These are phyloP conservation scores for Sebastes vulpes DNA, from an alignment of 2,797 vertebrate species.

Conservation along the genomic window DNA sequence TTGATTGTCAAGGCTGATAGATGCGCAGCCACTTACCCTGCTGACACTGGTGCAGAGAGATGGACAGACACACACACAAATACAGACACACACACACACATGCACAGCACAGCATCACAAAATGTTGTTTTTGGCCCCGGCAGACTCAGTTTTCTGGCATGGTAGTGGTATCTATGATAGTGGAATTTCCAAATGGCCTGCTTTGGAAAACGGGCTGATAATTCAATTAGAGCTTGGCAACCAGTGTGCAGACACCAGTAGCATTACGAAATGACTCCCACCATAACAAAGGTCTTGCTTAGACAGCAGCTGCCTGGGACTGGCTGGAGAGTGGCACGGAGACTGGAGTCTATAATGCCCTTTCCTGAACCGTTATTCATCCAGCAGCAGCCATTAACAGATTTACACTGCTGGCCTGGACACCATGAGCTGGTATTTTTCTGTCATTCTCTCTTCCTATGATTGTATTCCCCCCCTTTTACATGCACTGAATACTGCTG, in stretches of 20 bases:
- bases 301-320: slow-evolving; percentile 38
- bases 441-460: background rate
- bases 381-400: background rate
- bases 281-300: slow-evolving; percentile 52
- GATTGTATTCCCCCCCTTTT: background rate
- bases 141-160: slow-evolving; percentile 24
- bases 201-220: slow-evolving; percentile 56
- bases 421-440: background rate
- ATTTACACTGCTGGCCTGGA: background rate
- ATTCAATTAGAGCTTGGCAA: slow-evolving; percentile 60
- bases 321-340: slow-evolving; percentile 21
- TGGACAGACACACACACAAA: background rate
- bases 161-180: slow-evolving; percentile 34
- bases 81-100: background rate
- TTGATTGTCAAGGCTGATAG: slow-evolving; percentile 6
- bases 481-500: background rate
- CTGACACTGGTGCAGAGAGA: slow-evolving; percentile 1
- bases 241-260: slow-evolving; percentile 32
- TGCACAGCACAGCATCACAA: slow-evolving; percentile 8
- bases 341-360: background rate
- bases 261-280: slow-evolving; percentile 43
- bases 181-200: slow-evolving; percentile 61
- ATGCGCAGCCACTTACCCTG: slow-evolving; percentile 5
- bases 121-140: slow-evolving; percentile 48
- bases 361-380: slow-evolving; percentile 1